A percentile compares a stretch with the other conserved stretches of the same genome.
Conservation (phyloP, 1,140 invertebrate genomes). For the Ladona fulva region DNA sequence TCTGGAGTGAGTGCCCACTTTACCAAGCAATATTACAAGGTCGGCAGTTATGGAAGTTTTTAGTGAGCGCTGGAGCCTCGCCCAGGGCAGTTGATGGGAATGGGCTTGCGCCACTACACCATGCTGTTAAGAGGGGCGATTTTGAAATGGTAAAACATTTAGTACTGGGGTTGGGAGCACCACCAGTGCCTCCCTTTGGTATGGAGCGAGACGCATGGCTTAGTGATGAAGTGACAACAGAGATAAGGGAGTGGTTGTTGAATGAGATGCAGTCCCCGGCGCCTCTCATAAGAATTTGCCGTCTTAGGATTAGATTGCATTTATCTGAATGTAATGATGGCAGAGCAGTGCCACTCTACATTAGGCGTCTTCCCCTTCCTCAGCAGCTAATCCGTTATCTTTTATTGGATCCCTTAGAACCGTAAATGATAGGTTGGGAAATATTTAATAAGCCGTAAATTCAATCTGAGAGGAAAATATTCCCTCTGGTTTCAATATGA, state of each 20-base stretch:
- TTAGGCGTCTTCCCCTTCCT: not conserved
- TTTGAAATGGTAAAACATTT: not conserved
- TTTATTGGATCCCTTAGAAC: not conserved
- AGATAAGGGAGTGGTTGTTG: not conserved
- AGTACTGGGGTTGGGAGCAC: not conserved
- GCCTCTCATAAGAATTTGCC: not conserved
- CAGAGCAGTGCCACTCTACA: not conserved
- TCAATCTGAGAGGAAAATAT: no score
- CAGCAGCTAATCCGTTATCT: not conserved
- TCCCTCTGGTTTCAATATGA: no score
- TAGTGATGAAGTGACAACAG: not conserved
- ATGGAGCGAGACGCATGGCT: not conserved
- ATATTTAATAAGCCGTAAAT: no score
- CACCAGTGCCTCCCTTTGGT: not conserved
- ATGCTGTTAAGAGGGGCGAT: not conserved
- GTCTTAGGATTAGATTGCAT: not conserved
- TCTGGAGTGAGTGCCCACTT: not conserved
- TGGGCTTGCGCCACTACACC: not conserved
- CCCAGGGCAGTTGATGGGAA: not conserved
- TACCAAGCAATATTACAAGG: not conserved
- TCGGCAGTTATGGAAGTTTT: not conserved
- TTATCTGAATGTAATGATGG: not conserved
- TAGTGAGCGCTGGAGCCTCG: not conserved
- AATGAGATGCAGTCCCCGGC: not conserved
- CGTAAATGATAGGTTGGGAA: no score